A percentile compares a stretch with the other conserved stretches of the same genome.
These are phyloP conservation scores for Lophura nycthemera DNA, from an alignment of 2,113 vertebrate species.

Conservation along the genomic window DNA sequence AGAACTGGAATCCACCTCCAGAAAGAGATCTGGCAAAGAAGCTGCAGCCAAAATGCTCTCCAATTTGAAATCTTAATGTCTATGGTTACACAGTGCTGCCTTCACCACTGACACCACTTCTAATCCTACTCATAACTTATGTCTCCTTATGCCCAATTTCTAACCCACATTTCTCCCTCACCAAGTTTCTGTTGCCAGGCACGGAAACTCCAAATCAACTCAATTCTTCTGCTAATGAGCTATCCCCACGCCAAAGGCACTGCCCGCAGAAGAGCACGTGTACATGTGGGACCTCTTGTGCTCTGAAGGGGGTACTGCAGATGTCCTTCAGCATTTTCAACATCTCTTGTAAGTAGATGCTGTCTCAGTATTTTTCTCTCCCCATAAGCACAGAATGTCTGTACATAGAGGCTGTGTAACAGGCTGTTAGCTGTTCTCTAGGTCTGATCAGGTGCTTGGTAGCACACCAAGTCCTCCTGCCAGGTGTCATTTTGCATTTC, in stretches of 20 bases:
- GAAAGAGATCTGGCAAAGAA: background rate
- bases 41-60: background rate
- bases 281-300: fast-evolving
- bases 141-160: fast-evolving
- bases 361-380: background rate
- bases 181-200: background rate
- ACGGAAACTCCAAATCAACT: background rate
- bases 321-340: no score
- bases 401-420: fast-evolving
- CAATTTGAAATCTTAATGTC: no score
- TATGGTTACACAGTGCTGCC: background rate
- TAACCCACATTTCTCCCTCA: fast-evolving
- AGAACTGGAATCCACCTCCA: background rate
- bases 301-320: background rate
- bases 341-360: background rate
- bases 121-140: background rate
- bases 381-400: background rate
- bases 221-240: background rate
- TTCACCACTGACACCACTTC: background rate
- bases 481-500: background rate
- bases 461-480: background rate
- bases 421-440: background rate
- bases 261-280: background rate
- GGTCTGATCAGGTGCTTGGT: fast-evolving
- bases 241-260: fast-evolving